These are phyloP conservation scores for Phyllostomus hastatus DNA, from an alignment of 2,113 vertebrate genomes.

Conservation along the genomic window DNA sequence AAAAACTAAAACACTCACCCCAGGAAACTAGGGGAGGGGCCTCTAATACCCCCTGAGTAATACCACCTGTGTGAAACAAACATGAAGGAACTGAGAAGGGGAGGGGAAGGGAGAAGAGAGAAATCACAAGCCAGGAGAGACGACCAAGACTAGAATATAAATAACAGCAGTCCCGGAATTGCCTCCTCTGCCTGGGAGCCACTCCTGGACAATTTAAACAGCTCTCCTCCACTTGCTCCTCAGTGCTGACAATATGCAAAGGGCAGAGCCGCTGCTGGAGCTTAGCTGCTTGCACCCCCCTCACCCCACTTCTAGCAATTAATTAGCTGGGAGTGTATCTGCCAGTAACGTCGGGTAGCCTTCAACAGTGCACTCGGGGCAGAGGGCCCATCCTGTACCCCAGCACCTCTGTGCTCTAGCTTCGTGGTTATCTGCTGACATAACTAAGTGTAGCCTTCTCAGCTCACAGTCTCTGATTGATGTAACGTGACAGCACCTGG, in stretches of 20 bases:
- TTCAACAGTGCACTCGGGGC: not conserved
- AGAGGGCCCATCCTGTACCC: conserved; percentile 37
- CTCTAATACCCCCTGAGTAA: not conserved
- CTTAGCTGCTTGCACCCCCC: not conserved
- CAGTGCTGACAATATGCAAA: not conserved
- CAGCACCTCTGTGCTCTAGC: not conserved
- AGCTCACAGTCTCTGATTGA: conserved; percentile 38
- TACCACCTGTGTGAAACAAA: conserved; percentile 62
- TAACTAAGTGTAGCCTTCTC: conserved; percentile 59
- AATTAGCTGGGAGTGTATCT: not conserved
- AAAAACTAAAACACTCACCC: not conserved
- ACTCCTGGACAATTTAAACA: not conserved
- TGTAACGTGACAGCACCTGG: conserved; percentile 2
- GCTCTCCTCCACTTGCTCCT: not conserved
- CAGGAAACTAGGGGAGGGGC: not conserved
- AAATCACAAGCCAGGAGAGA: not conserved
- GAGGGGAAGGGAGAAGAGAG: not conserved
- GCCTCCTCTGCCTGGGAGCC: not conserved
- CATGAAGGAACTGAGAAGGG: not conserved
- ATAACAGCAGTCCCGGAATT: not conserved
- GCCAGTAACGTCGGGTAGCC: not conserved
- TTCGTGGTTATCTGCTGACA: conserved; percentile 19
- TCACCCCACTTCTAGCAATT: not conserved
- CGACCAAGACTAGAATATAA: conserved; percentile 53
- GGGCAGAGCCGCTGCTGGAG: not conserved